Evolutionary conservation across 2,888 invertebrate genomes (phyloP), one percentile per base, ranked within the genome.

Genomic region (Sesia apiformis): DNA sequence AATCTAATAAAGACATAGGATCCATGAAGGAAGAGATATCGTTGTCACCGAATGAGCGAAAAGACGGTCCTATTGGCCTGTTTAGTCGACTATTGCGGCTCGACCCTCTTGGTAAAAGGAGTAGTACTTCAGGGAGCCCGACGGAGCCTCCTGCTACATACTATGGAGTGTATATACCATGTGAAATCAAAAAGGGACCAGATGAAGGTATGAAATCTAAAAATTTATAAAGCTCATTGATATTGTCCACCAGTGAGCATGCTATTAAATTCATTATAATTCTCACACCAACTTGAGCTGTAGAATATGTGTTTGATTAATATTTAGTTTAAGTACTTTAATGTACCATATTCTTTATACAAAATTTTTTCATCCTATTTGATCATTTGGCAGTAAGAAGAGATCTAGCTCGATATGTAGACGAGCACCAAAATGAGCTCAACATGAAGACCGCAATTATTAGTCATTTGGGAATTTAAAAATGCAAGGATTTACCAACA

Each of bases 141-240:
- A 74, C 76, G 42, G 60, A 65, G 6, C 80, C 88, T 3, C 73
- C 78, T 3, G 68, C 67, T 3, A 84, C 75, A 0, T 90, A 83
- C 59, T 90, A 88, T 65, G 90, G 87, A 61, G 90, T 90, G n/a
- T 90, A 87, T 59, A 89, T 90, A 67, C 89, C 90, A n/a, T 89
- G 87, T 63, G 90, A 90, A 75, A 79, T 87, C 39, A 90, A 89
- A 58, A 86, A 87, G 66, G 89, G 86, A 46, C 84, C 85, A 3
- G 90, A 90, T 72, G 90, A 89, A 87, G 88, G 90, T 87, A 46
- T 23, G 23, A 23, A 23, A 23, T 23, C 23, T 23, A 23, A 23
- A 23, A 1, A 23, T 23, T 23, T 23, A 23, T 23, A 23, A 23
- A 23, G 1, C 23, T 23, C 23, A 23, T 23, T 23, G 23, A 1